Conservation (phyloP, 1,140 invertebrate genomes). For the Pseudoatta argentina region DNA sequence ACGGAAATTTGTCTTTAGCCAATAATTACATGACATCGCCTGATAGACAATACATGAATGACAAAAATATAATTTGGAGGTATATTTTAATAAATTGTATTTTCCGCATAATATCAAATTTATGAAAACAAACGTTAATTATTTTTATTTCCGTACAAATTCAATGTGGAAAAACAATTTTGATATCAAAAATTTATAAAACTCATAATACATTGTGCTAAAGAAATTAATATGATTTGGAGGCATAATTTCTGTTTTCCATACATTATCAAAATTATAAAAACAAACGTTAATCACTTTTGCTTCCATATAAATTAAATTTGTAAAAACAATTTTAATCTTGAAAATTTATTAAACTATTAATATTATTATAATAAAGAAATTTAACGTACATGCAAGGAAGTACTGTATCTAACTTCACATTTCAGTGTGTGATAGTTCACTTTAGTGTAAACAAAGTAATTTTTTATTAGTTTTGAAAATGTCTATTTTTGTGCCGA, state of each 20-base stretch:
- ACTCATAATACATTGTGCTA: background rate
- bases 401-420: no score
- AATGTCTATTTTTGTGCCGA: no score
- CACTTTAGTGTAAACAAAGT: no score
- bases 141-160: no score
- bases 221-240: no score
- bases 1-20: constrained; percentile 51
- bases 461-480: no score
- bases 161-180: background rate
- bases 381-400: no score
- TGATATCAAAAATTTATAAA: background rate
- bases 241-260: no score
- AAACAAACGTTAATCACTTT: constrained; percentile 1
- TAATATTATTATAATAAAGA: background rate
- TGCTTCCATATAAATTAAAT: background rate
- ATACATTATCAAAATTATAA: background rate
- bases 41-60: background rate
- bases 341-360: background rate
- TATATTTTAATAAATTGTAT: background rate
- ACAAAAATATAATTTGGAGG: background rate
- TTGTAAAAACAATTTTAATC: background rate
- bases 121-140: background rate
- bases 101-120: background rate
- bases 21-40: constrained; percentile 14
- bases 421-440: no score